Evolutionary conservation across 1,140 invertebrate genomes (phyloP), one percentile per base, ranked within the genome.

Genomic region (Tetragnatha versicolor): DNA sequence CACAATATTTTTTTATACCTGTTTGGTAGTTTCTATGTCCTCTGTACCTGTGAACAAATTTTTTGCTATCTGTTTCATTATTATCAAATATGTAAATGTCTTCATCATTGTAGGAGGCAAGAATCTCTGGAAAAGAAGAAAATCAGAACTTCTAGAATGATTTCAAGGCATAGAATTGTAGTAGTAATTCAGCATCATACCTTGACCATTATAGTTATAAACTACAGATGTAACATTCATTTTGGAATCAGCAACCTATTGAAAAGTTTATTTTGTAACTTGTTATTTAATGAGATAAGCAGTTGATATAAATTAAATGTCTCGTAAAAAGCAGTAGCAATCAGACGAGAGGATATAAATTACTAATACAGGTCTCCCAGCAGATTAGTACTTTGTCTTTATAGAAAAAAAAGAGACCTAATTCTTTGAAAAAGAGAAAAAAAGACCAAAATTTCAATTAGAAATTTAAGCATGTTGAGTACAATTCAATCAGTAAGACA

Each of bases 41-140:
- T 27, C 72, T 55, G 79, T 97, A 98, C 79, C 87, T 88, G 83
- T 95, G 92, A 9, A 90, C 87, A 85, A 88, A 92, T 82, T 91
- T 89, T 51, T 89, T 87, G 27, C 84, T 85, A 76, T 88, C 86
- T 65, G 88, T 87, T 82, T 86, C 86, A 79, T 80, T 87, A n/a
- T 89, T 89, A 86, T 96, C 91, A 85, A 96, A 98, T 27, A 97
- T 85, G 87, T 96, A 98, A 82, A 98, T 94, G 84, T 95, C 92
- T 73, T 96, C 94, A 86, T 98, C 94, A 86, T 94, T 97, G 85
- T 97, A 98, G 0, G 94, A 93, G 3, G 92, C 95, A 17, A 98
- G 85, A 77, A 98, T 92, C 87, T 97, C 94, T 76, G 90, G 89
- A 81, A 81, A 81, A 58, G 45, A 66, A 60, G 39, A 29, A 42